These are phyloP conservation scores for Nasonia oneida DNA, from an alignment of 2,888 invertebrate species.

Conservation along the genomic window DNA sequence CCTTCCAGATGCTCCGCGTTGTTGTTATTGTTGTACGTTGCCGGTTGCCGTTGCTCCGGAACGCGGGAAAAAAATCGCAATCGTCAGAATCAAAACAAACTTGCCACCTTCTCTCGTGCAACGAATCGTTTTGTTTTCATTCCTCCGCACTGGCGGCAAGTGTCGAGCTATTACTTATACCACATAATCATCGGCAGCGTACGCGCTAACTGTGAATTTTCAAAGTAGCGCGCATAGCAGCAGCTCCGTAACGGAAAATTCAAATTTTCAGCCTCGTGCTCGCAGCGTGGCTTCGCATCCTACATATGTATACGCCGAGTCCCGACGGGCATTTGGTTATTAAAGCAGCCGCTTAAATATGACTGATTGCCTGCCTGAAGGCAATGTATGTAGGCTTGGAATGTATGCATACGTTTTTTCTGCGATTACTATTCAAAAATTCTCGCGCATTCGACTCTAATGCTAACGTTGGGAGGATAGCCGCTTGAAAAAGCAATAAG, in stretches of 20 bases:
- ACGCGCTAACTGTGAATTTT: constrained; percentile 10
- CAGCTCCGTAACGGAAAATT: constrained; percentile 8
- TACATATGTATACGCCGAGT: neutral
- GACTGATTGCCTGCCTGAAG: constrained; percentile 23
- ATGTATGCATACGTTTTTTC: neutral
- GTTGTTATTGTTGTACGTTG: neutral
- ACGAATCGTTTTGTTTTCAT: neutral
- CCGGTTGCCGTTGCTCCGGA: neutral
- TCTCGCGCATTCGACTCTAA: neutral
- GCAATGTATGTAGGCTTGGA: too few relatives aligned
- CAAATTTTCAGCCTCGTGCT: neutral
- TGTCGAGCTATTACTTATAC: neutral
- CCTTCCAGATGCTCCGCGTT: neutral
- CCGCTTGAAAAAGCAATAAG: too few relatives aligned
- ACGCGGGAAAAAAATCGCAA: too few relatives aligned
- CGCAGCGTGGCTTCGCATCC: neutral
- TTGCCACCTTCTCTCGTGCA: neutral
- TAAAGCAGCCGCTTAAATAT: constrained; percentile 18
- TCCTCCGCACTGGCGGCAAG: neutral
- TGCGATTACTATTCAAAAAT: too few relatives aligned
- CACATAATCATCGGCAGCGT: neutral
- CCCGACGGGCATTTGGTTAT: neutral
- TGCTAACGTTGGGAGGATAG: too few relatives aligned
- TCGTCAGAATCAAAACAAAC: neutral
- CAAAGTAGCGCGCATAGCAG: constrained; percentile 53